Evolutionary conservation across 2,797 vertebrate genomes (phyloP), one percentile per base, ranked within the genome.

Genomic region (Argentina silus): DNA sequence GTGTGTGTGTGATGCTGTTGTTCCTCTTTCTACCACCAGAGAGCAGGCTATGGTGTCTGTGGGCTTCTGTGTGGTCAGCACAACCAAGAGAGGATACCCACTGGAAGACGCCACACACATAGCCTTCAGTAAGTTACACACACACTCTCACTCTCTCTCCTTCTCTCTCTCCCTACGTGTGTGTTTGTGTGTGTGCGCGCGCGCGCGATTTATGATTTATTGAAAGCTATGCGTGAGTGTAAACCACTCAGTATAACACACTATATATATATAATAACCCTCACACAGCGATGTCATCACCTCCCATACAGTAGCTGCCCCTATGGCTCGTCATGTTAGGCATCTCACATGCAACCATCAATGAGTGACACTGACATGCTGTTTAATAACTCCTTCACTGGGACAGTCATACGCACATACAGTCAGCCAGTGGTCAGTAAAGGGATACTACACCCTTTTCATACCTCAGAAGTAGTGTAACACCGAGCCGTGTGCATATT

Each of bases 71-170:
- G 96, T 98, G 77, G 91, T 99, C 86, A 98, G 88, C 85, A 97
- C 96, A 3, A 84, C 92, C 78, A 99, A 97, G 87, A 93, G 98
- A 90, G 95, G 96, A 44, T 99, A 99, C 87, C 98, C 98, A 1
- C 90, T 96, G 84, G 96, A 96, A 78, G 98, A 99, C 14, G 96
- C 97, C 4, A 96, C 97, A n/a, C 98, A 99, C 92, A 99, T 99
- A 65, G 96, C 97, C 6, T 92, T 99, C 80, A 95, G 98, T 99
- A 93, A 96, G 96, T 93, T 56, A 1, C 48, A 73, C 62, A 67
- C 21, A 27, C 27, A 56, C 53, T 62, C 67, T 50, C 60, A 63
- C 48, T 63, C 7, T 42, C 36, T 50, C 36, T 44, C 17, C 42
- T 67, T 70, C 61, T 62, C 56, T 36, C 27, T 36, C 27, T 36